A percentile compares a stretch with the other conserved stretches of the same genome.
These are phyloP conservation scores for Heliconius ethilla DNA, from an alignment of 2,888 invertebrate genomes.

Conservation along the genomic window DNA sequence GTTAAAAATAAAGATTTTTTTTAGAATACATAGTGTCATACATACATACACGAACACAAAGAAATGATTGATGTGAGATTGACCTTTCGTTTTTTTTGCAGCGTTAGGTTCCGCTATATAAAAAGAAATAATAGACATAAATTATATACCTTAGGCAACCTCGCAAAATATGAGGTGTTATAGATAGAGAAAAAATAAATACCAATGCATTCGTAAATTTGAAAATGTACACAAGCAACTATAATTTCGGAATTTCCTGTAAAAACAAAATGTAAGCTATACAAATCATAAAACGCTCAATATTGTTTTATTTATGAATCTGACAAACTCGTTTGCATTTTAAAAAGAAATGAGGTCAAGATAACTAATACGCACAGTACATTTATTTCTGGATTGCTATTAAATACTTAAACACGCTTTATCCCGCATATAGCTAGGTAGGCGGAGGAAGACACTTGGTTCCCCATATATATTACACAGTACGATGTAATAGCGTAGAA, in stretches of 20 bases:
- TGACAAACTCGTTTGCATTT: conserved; percentile 43
- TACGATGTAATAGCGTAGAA: neutral
- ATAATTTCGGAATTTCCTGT: neutral
- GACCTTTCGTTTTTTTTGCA: neutral
- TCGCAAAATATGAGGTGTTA: neutral
- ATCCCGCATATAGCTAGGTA: no score
- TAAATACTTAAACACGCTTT: no score
- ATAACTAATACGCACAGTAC: conserved; percentile 51
- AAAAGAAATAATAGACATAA: neutral
- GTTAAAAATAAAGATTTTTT: neutral
- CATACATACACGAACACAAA: no score
- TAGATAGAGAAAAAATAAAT: no score
- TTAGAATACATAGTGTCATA: no score
- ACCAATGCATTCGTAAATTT: no score
- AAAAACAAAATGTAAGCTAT: neutral
- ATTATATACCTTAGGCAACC: neutral
- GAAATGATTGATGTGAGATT: no score
- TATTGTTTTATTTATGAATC: conserved; percentile 28
- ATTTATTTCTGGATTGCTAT: conserved; percentile 54
- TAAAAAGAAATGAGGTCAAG: conserved; percentile 71
- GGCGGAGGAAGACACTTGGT: no score
- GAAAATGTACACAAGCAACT: neutral
- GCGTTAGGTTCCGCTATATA: neutral
- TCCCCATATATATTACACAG: neutral
- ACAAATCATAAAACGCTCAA: conserved; percentile 21